Percentiles rank a stretch among this genome's conserved stretches.
Evolutionary conservation across 2,113 vertebrate species (phyloP).

Genomic region (Lasiurus borealis): DNA sequence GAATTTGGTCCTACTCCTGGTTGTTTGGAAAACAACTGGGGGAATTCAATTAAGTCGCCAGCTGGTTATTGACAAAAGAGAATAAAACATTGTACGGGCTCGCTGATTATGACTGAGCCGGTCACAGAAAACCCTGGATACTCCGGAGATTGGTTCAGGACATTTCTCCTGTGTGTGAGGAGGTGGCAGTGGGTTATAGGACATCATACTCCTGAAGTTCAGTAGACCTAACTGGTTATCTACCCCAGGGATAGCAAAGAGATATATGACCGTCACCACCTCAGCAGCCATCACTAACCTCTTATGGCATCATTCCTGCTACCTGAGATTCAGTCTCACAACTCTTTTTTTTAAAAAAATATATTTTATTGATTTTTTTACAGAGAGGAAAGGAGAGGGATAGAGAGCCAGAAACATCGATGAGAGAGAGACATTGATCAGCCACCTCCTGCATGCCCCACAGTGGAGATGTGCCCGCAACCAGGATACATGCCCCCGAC

Average conservation of each 20-base stretch:
- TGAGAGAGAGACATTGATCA: no score
- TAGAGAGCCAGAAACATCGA: no score
- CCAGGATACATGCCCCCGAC: no score
- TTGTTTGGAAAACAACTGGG: constrained; percentile 80
- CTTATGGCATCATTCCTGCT: neutral
- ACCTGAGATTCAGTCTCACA: neutral
- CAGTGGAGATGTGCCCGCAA: no score
- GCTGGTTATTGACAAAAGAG: constrained; percentile 70
- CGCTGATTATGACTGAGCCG: constrained; percentile 10
- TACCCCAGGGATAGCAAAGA: neutral
- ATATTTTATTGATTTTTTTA: no score
- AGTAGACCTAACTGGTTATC: neutral
- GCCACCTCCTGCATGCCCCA: no score
- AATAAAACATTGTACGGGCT: constrained; percentile 30
- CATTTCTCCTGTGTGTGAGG: neutral
- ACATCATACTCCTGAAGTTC: neutral
- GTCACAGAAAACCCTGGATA: constrained; percentile 43
- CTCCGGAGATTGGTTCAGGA: neutral
- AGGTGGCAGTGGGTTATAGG: neutral
- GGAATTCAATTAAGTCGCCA: constrained; percentile 73
- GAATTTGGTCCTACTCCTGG: constrained; percentile 69
- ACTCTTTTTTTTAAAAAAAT: no score
- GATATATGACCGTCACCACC: neutral
- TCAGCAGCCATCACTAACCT: neutral
- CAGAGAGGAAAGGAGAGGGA: no score